Base-by-base conservation (phyloP, 2,888 invertebrate genomes). In the Rhagonycha lutea region DNA sequence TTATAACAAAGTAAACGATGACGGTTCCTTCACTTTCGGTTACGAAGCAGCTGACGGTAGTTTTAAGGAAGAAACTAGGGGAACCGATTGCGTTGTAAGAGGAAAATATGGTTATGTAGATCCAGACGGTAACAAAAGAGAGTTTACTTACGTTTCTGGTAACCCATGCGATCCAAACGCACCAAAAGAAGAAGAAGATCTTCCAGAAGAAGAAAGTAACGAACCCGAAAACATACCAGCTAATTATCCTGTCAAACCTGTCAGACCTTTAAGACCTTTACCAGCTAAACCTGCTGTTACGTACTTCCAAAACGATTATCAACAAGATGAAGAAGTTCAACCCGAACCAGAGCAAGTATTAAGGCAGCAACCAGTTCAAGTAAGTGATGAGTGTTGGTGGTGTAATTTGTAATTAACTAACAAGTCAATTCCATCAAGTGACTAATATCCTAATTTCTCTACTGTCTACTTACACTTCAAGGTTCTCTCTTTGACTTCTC, bases 91-190 rank as follows among this genome's bases (percentile, higher is more conserved):
- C 86, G 95, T 96, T 0, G 95, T 95, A 5, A 91, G 95, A 76
- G 96, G 96, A 71, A 95, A 95, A 86, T 96, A 96, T 87, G 96
- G 96, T 23, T 96, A 96, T 89, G 89, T 96, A 11, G 96, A 96
- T 87, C 95, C 95, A 0, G 95, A 95, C 81, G 96, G 96, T 81
- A 94, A 95, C 88, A 94, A 94, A 84, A 88, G 95, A 80, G 95
- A 96, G 87, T 95, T 96, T 88, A 94, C 94, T 5, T 96, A 96
- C 87, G 95, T 95, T 0, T 94, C 94, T 24, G 95, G 95, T 18
- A 95, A 95, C 86, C 95, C 95, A 0, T 95, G 95, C 85, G 95
- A 95, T 84, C 95, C 95, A 8, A 95, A 95, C 87, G 93, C 93
- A n/a, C 93, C 93, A 0, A 91, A 92, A 79, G 92, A 92, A 14